Conservation (phyloP, 1,140 invertebrate genomes). For the Drosophila persimilis region DNA sequence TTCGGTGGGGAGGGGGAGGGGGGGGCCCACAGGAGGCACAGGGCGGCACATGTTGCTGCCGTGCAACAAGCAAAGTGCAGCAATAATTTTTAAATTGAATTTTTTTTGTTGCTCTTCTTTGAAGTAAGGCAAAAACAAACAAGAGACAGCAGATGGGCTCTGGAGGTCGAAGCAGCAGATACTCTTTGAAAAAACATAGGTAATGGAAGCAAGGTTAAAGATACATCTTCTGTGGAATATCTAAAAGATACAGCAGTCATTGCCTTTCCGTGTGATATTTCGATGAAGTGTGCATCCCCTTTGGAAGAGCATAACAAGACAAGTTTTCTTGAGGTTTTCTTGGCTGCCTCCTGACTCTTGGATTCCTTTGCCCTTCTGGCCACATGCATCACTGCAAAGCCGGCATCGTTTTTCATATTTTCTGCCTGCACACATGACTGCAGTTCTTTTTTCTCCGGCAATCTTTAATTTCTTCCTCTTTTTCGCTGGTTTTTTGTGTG, state of each 20-base stretch:
- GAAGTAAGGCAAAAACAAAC: slow-evolving; percentile 57
- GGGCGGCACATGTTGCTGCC: slow-evolving; percentile 67
- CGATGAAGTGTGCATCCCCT: no score
- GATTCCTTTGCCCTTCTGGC: slow-evolving; percentile 60
- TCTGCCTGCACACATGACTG: slow-evolving; percentile 49
- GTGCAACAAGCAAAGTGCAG: slow-evolving; percentile 73
- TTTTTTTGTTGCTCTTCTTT: slow-evolving; percentile 48
- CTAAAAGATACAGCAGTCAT: no score
- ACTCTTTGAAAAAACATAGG: no score
- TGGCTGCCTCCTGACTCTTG: slow-evolving; percentile 23
- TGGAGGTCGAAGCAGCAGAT: no score
- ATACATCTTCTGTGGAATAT: no score
- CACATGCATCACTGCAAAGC: slow-evolving; percentile 70
- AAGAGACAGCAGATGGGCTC: slow-evolving; percentile 6
- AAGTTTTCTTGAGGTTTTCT: slow-evolving; percentile 42
- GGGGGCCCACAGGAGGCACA: slow-evolving; percentile 16
- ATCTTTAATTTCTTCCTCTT: slow-evolving; percentile 68
- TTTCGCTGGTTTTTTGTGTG: slow-evolving; percentile 28
- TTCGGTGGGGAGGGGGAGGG: slow-evolving; percentile 30
- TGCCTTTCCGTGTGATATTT: no score
- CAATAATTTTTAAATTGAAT: slow-evolving; percentile 82
- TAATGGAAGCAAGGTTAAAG: no score
- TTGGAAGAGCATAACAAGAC: slow-evolving; percentile 14
- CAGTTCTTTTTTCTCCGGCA: slow-evolving; percentile 20
- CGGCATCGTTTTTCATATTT: slow-evolving; percentile 75